phyloP scores from a whole-genome alignment of 1,140 invertebrate species.

The Lordiphosa collinella region DNA sequence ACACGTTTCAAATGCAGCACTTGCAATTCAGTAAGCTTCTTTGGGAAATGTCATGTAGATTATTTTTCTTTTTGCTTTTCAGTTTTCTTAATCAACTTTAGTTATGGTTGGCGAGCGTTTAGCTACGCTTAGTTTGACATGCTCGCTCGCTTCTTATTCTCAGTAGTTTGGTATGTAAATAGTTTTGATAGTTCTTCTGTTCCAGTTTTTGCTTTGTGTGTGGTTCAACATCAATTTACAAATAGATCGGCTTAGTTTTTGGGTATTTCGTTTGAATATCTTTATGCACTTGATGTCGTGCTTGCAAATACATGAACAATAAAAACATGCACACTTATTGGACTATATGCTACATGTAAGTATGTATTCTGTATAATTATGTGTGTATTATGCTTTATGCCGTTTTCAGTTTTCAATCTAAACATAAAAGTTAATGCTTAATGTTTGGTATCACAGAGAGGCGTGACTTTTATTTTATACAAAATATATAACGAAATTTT shows the following conservation, averaged over 20 bases:
- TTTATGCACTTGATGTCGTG: conserved; percentile 40
- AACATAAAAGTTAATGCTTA: conserved; percentile 79
- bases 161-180: conserved; percentile 27
- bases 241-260: conserved; percentile 16
- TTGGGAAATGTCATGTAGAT: conserved; percentile 35
- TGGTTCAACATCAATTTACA: conserved; percentile 31
- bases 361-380: conserved; percentile 29
- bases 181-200: conserved; percentile 40
- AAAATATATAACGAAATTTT: conserved; percentile 61
- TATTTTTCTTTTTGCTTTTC: conserved; percentile 12
- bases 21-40: conserved; percentile 59
- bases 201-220: conserved; percentile 8
- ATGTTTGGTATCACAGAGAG: conserved; percentile 79
- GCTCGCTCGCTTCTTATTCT: conserved; percentile 32
- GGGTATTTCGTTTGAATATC: conserved; percentile 51
- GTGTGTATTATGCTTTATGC: conserved; percentile 47
- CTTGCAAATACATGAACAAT: conserved; percentile 56
- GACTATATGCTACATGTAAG: conserved; percentile 40
- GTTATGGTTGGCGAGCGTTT: conserved; percentile 50
- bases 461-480: conserved; percentile 75
- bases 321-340: conserved; percentile 70
- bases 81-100: conserved; percentile 47
- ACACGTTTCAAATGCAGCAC: conserved; percentile 59
- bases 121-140: conserved; percentile 65
- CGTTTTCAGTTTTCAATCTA: conserved; percentile 56